Evolutionary conservation across 2,113 vertebrate species (phyloP).

Genomic region (Coracopsis vasa): DNA sequence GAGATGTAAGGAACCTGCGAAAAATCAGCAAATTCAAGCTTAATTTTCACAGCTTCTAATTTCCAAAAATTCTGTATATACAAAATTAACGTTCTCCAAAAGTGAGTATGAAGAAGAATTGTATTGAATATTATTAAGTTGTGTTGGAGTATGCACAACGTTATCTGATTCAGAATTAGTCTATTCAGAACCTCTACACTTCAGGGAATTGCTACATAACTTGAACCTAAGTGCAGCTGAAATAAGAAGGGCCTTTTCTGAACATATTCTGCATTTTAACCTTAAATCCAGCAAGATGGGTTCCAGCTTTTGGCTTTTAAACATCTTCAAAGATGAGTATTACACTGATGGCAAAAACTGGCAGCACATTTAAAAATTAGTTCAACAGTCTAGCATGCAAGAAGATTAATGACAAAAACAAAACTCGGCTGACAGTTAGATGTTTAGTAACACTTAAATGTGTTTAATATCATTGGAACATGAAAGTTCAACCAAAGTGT

Average conservation of each 20-base stretch:
- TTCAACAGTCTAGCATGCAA: neutral
- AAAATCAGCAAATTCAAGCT: neutral
- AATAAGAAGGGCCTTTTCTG: neutral
- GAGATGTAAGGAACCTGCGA: neutral
- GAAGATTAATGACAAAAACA: neutral
- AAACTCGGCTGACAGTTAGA: neutral
- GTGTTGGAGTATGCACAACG: neutral
- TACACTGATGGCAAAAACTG: neutral
- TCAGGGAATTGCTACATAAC: neutral
- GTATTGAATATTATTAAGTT: neutral
- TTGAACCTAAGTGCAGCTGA: neutral
- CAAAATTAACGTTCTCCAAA: neutral
- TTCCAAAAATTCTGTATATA: neutral
- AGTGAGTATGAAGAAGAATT: neutral
- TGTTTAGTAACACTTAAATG: neutral
- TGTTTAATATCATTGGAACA: neutral
- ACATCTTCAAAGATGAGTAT: neutral
- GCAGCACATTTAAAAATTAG: neutral
- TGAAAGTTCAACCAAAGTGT: constrained; percentile 2
- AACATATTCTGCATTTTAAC: neutral
- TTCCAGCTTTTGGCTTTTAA: neutral
- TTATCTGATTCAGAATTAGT: neutral
- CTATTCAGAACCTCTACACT: neutral
- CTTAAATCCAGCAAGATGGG: neutral
- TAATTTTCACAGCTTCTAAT: neutral